Evolutionary conservation across 2,797 vertebrate species (phyloP).

Genomic region (Aldrovandia affinis): DNA sequence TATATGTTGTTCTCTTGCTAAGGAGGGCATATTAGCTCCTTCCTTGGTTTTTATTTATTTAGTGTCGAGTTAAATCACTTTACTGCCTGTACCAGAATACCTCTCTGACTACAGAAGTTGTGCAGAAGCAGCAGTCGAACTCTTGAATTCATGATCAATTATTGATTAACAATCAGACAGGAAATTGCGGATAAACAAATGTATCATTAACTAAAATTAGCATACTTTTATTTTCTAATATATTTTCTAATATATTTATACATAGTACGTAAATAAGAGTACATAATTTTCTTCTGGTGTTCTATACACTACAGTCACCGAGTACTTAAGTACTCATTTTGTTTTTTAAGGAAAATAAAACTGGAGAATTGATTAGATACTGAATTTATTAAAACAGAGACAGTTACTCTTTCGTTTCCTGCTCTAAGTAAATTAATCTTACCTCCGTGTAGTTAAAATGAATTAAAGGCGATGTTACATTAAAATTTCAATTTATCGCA

Average conservation of each 20-base stretch:
- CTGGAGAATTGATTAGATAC: background rate
- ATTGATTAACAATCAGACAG: too few species aligned
- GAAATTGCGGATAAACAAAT: background rate
- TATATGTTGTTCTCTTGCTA: too few species aligned
- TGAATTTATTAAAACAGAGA: constrained; percentile 12
- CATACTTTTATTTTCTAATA: too few species aligned
- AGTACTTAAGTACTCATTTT: background rate
- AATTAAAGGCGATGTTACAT: constrained; percentile 19
- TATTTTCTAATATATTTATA: background rate
- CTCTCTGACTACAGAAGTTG: background rate
- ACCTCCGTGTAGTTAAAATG: constrained; percentile 10
- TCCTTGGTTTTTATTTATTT: background rate
- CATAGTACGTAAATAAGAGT: background rate
- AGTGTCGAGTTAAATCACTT: background rate
- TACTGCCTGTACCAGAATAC: background rate
- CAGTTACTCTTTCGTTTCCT: background rate
- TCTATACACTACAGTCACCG: background rate
- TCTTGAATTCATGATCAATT: background rate
- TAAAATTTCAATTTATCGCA: background rate
- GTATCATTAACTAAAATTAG: background rate
- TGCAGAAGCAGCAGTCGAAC: background rate
- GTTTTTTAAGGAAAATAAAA: constrained; percentile 11
- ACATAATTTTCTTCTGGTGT: background rate
- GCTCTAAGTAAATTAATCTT: background rate
- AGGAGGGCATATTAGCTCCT: too few species aligned